Base-by-base conservation (phyloP, 2,888 invertebrate genomes). In the Agonum fuliginosum region DNA sequence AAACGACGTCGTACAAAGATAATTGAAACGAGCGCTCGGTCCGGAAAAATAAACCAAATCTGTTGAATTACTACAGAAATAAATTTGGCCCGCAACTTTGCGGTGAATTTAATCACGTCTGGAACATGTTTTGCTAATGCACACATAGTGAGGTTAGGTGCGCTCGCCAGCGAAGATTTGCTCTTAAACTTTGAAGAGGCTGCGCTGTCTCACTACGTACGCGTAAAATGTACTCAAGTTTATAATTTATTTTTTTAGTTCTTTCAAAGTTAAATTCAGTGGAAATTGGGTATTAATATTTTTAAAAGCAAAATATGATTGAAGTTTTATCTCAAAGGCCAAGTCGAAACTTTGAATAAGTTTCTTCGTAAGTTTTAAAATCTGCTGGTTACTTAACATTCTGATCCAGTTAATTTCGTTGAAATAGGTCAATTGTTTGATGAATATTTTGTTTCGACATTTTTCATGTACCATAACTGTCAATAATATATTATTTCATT, bases 1-100 rank as follows among this genome's bases (percentile, higher is more conserved):
- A 67, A 67, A 67, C 67, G 67, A 67, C 67, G 41, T 67, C 22
- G 41, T 67, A 41, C 19, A 10, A 67, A 67, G 67, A 67, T 67
- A 67, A 67, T 67, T 67, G 67, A 67, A 67, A 41, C 67, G 20
- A 54, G 41, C 20, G 41, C 67, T 67, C 6, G 67, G 37, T 41
- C 41, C 41, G 41, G 19, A 41, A 67, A 67, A 67, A 62, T 62
- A 67, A 67, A 67, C 41, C 37, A 67, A 67, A 67, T 67, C 67
- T 41, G 30, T 14, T 37, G 41, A 67, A 41, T 67, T 67, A 67
- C 67, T 67, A 41, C 67, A 41, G 67, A 67, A 20, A 67, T 67
- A 67, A 67, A 67, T 67, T 67, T 12, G 37, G 67, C 19, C 27
- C 37, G 41, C 10, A 41, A 67, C 19, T 67, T 67, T 20, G 41